These are phyloP conservation scores for Pandemis corylana DNA, from an alignment of 2,888 invertebrate species.

Conservation along the genomic window DNA sequence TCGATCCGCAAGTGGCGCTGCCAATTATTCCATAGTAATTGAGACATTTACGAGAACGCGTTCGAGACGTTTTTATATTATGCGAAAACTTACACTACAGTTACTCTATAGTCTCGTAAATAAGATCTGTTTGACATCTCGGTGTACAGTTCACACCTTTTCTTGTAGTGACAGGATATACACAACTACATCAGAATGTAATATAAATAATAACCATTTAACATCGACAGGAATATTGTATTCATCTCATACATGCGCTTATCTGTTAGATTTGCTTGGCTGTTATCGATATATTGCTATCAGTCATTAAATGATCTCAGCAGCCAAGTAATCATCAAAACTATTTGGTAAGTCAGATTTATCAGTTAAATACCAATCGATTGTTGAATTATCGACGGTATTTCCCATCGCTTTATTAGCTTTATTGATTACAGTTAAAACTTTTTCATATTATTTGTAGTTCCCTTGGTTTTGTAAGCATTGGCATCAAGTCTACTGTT, in stretches of 20 bases:
- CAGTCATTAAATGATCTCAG: neutral
- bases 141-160: too few relatives aligned
- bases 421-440: neutral
- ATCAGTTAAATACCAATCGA: neutral
- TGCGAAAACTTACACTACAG: too few relatives aligned
- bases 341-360: neutral
- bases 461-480: neutral
- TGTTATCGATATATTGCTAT: neutral
- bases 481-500: neutral
- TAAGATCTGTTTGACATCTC: too few relatives aligned
- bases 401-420: neutral
- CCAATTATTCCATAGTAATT: too few relatives aligned
- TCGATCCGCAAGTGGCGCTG: too few relatives aligned
- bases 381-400: neutral
- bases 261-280: neutral
- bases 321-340: neutral
- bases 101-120: too few relatives aligned
- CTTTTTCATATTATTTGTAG: neutral
- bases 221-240: constrained; percentile 2
- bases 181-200: too few relatives aligned
- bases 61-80: too few relatives aligned
- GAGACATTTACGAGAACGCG: too few relatives aligned
- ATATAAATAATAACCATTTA: neutral
- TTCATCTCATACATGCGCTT: constrained; percentile 13
- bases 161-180: too few relatives aligned